Evolutionary conservation across 1,140 invertebrate genomes (phyloP).

Genomic region (Drosophila elegans): DNA sequence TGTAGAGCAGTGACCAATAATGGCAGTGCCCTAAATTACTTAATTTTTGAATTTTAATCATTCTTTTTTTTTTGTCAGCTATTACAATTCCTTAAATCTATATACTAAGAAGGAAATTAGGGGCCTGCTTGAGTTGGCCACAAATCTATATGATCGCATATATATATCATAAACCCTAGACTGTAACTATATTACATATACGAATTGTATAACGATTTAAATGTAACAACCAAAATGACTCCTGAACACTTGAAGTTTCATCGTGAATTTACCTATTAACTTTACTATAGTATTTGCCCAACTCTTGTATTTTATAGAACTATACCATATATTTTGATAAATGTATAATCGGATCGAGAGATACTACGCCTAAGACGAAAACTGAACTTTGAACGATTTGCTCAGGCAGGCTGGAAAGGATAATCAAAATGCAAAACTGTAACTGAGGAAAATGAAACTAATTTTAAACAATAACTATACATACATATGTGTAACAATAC

Average conservation of each 20-base stretch:
- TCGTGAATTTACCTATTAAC: slow-evolving; percentile 60
- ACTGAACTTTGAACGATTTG: slow-evolving; percentile 48
- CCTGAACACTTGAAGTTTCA: slow-evolving; percentile 51
- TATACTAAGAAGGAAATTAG: not conserved
- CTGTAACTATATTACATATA: slow-evolving; percentile 17
- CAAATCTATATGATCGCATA: slow-evolving; percentile 18
- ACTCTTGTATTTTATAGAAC: slow-evolving; percentile 36
- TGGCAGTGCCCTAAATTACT: not conserved
- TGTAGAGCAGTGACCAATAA: slow-evolving; percentile 5
- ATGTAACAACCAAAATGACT: slow-evolving; percentile 60
- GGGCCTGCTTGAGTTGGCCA: slow-evolving; percentile 6
- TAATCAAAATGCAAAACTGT: slow-evolving; percentile 59
- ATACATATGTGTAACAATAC: slow-evolving; percentile 26
- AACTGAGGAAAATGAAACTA: slow-evolving; percentile 23
- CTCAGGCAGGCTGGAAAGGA: slow-evolving; percentile 65
- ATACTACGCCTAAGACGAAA: slow-evolving; percentile 39
- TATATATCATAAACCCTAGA: slow-evolving; percentile 23
- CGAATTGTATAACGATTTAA: slow-evolving; percentile 31
- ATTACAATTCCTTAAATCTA: too few species aligned
- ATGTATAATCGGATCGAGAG: slow-evolving; percentile 19
- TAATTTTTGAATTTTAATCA: not conserved
- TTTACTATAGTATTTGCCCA: slow-evolving; percentile 8
- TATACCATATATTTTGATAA: slow-evolving; percentile 55
- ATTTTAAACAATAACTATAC: slow-evolving; percentile 20
- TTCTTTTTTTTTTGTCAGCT: too few species aligned